Evolutionary conservation across 1,140 invertebrate species (phyloP).

Genomic region (Pseudobourletiella spinata): DNA sequence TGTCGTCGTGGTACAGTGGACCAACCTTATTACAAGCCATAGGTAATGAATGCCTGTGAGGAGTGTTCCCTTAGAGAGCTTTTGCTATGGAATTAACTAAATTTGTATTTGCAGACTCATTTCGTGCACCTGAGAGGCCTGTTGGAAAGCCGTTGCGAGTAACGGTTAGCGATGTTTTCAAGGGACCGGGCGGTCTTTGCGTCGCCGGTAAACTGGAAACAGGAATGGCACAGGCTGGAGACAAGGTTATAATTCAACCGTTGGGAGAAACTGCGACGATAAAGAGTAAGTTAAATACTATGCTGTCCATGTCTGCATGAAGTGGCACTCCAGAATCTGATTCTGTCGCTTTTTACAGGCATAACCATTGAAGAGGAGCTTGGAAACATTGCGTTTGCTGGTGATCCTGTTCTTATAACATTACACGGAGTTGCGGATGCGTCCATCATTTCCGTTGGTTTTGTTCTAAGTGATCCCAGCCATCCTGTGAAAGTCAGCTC

Average conservation of each 20-base stretch:
- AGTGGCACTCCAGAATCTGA: no score
- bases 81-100: no score
- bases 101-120: conserved; percentile 57
- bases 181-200: conserved; percentile 79
- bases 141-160: conserved; percentile 83
- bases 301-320: not conserved
- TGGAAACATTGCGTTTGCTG: conserved; percentile 73
- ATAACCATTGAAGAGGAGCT: conserved; percentile 62
- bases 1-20: conserved; percentile 79
- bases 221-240: conserved; percentile 71
- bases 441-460: conserved; percentile 74
- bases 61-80: not conserved
- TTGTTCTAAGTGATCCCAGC: conserved; percentile 70
- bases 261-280: conserved; percentile 65
- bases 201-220: conserved; percentile 84
- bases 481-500: conserved; percentile 67
- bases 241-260: conserved; percentile 82
- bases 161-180: conserved; percentile 89
- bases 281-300: conserved; percentile 53
- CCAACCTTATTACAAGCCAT: conserved; percentile 71
- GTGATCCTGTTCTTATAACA: conserved; percentile 78
- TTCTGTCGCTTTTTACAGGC: conserved; percentile 44
- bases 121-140: conserved; percentile 73
- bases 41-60: no score
- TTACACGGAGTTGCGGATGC: conserved; percentile 66